Evolutionary conservation across 2,113 vertebrate genomes (phyloP), one percentile per base, ranked within the genome.

Genomic region (Tetraodon nigroviridis): DNA sequence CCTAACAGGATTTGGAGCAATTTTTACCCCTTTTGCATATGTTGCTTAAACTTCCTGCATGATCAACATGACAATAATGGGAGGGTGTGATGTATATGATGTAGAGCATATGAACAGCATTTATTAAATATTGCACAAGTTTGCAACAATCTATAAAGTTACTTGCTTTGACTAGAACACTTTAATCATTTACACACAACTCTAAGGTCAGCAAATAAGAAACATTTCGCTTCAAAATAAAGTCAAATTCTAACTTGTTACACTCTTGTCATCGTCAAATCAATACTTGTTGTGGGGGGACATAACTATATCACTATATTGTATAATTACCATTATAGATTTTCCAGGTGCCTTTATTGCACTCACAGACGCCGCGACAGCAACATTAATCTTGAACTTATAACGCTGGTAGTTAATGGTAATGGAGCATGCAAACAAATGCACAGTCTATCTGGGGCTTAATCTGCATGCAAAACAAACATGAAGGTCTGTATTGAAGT

Each of bases 381-480:
- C n/a, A 18, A 48, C n/a, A 48, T 48, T 48, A 48, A 12, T 11
- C n/a, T 19, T 48, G 4, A 40, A n/a, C 42, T 76, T 41, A 64
- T 61, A 75, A 73, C 58, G 62, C 18, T 42, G 68, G 64, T 7
- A 29, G 24, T 66, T 70, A 71, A 78, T 68, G 45, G 52, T 20
- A 13, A 8, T n/a, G 24, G 14, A 29, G 40, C 21, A 41, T 57
- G 32, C 16, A 48, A 64, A 47, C 42, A 67, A 71, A 66, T 21
- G 20, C 21, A 71, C 40, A 7, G 13, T 56, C 22, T 73, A 63
- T 63, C 68, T 75, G 24, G 41, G 13, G 15, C 21, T 32, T 66
- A 16, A 42, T 61, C 70, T 50, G 22, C 44, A 49, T 12, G 27
- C 69, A 50, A 61, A 66, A 27, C 15, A 21, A 50, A 13, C 22